A percentile compares a stretch with the other conserved stretches of the same genome.
Evolutionary conservation across 2,888 invertebrate species (phyloP).

Genomic region (Choreutis nemorana): DNA sequence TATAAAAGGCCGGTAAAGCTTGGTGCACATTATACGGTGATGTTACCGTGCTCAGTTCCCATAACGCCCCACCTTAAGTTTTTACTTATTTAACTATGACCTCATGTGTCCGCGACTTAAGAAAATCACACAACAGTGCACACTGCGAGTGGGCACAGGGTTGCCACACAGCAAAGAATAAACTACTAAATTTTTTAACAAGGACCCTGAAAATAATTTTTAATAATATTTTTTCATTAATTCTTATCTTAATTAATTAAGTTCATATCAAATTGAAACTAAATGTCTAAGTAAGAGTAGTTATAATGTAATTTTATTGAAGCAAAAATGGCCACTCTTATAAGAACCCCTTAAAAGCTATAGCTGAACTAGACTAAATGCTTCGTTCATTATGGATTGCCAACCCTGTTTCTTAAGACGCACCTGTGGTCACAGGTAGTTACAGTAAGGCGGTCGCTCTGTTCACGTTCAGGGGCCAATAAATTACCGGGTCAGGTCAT

Average conservation of each 20-base stretch:
- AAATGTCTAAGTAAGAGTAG: too few species aligned
- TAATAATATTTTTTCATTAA: too few species aligned
- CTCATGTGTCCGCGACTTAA: conserved; percentile 65
- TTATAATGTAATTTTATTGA: too few species aligned
- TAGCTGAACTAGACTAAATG: too few species aligned
- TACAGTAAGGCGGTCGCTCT: conserved; percentile 32
- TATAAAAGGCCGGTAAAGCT: conserved; percentile 48
- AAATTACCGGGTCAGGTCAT: conserved; percentile 60
- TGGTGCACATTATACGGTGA: conserved; percentile 40
- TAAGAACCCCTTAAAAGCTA: too few species aligned
- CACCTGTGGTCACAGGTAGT: conserved; percentile 60
- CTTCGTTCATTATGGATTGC: conserved; percentile 8
- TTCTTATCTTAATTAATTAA: too few species aligned
- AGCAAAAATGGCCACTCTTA: too few species aligned
- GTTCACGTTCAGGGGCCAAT: conserved; percentile 52
- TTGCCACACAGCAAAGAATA: conserved; percentile 15
- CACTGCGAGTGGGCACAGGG: conserved; percentile 39
- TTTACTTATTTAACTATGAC: conserved; percentile 65
- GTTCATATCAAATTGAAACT: too few species aligned
- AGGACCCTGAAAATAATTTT: too few species aligned
- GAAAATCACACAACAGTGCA: conserved; percentile 58
- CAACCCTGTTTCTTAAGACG: conserved; percentile 50
- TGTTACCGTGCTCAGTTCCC: conserved; percentile 65
- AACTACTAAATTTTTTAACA: too few species aligned
- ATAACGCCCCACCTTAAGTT: conserved; percentile 64